Evolutionary conservation across 2,888 invertebrate genomes (phyloP).

Genomic region (Epistrophe grossulariae): DNA sequence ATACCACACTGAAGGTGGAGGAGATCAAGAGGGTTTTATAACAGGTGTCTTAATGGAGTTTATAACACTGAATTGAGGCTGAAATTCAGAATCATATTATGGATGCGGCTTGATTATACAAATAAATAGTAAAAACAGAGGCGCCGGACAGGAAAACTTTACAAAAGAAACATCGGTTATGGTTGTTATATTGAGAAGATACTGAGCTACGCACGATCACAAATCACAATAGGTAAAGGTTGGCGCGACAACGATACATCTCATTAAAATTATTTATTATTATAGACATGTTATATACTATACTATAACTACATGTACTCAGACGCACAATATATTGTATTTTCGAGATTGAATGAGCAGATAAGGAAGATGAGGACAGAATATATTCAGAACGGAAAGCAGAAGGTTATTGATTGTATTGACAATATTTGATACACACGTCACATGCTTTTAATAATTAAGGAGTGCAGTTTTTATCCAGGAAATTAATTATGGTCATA

Average conservation of each 20-base stretch:
- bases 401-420: constrained; percentile 12
- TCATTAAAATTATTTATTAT: constrained; percentile 39
- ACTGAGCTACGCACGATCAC: constrained; percentile 9
- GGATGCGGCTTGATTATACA: background rate
- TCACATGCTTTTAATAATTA: background rate
- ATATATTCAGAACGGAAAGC: constrained; percentile 14
- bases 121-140: background rate
- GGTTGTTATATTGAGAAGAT: constrained; percentile 21
- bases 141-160: constrained; percentile 21
- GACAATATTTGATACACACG: background rate
- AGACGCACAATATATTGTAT: too few relatives aligned
- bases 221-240: background rate
- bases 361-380: constrained; percentile 29
- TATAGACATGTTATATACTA: constrained; percentile 11
- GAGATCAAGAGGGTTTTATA: constrained; percentile 38
- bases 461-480: background rate
- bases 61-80: constrained; percentile 8
- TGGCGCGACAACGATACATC: constrained; percentile 18
- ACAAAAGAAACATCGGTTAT: constrained; percentile 17
- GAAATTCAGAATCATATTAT: background rate
- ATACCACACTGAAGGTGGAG: constrained; percentile 50
- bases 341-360: background rate
- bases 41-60: constrained; percentile 65
- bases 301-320: too few relatives aligned
- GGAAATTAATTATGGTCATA: constrained; percentile 12